Conservation (phyloP, 2,888 invertebrate genomes). For the Noctua fimbriata region DNA sequence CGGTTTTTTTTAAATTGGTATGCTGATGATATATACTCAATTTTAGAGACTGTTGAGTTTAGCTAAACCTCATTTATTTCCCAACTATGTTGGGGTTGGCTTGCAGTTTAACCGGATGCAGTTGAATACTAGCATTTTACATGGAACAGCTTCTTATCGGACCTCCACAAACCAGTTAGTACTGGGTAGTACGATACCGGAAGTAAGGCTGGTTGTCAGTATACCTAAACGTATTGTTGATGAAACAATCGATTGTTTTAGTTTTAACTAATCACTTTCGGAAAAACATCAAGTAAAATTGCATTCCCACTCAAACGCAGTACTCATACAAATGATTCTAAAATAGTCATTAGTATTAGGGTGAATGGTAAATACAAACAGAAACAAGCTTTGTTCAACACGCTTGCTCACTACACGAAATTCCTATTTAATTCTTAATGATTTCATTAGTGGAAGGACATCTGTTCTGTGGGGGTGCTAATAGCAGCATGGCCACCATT, state of each 20-base stretch:
- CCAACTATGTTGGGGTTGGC: not conserved
- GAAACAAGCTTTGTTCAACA: not conserved
- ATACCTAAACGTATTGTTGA: not conserved
- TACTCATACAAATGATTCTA: not conserved
- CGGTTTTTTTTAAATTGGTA: too few species aligned
- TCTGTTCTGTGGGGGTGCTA: conserved; percentile 41
- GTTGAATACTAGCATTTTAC: not conserved
- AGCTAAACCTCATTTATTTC: not conserved
- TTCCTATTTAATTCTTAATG: conserved; percentile 27
- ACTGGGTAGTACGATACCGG: not conserved
- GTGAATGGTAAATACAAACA: not conserved
- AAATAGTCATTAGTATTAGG: not conserved
- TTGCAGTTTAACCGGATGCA: not conserved
- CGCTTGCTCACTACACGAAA: not conserved
- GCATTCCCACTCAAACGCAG: not conserved
- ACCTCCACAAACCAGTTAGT: not conserved
- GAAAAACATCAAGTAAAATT: not conserved
- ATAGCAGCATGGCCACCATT: conserved; percentile 36
- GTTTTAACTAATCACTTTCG: not conserved
- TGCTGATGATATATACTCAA: not conserved
- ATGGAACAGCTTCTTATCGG: not conserved
- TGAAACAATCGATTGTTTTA: not conserved
- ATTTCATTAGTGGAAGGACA: conserved; percentile 46
- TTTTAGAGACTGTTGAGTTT: not conserved
- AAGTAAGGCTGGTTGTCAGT: not conserved